Evolutionary conservation across 2,888 invertebrate genomes (phyloP).

Genomic region (Megamerina dolium): DNA sequence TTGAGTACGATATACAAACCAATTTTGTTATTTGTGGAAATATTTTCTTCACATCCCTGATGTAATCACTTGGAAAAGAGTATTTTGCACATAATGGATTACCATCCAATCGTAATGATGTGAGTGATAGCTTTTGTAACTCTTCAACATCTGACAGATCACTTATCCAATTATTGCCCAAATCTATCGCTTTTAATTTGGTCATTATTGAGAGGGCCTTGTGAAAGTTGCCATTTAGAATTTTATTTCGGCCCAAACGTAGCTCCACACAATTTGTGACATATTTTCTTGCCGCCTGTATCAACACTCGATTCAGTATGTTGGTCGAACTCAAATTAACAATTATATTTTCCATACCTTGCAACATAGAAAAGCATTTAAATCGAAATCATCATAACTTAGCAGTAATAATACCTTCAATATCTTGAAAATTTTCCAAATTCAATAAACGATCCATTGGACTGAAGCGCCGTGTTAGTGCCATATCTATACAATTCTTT

Average conservation of each 20-base stretch:
- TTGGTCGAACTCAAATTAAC: slow-evolving; percentile 33
- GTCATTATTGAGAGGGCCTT: slow-evolving; percentile 33
- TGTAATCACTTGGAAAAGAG: slow-evolving; percentile 35
- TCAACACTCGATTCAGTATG: slow-evolving; percentile 32
- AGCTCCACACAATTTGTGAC: slow-evolving; percentile 35
- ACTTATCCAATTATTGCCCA: slow-evolving; percentile 38
- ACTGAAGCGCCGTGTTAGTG: slow-evolving; percentile 33
- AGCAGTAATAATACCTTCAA: slow-evolving; percentile 20
- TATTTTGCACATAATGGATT: slow-evolving; percentile 39
- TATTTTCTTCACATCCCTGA: slow-evolving; percentile 28
- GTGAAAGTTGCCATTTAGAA: slow-evolving; percentile 27
- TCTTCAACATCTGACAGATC: slow-evolving; percentile 30
- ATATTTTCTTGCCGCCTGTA: slow-evolving; percentile 34
- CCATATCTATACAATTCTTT: slow-evolving; percentile 30
- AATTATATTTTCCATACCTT: slow-evolving; percentile 33
- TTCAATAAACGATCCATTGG: slow-evolving; percentile 36
- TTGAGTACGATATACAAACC: slow-evolving; percentile 14
- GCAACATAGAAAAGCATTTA: neutral
- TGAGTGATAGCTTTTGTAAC: slow-evolving; percentile 31
- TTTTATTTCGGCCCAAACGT: slow-evolving; percentile 36
- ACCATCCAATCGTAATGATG: slow-evolving; percentile 35
- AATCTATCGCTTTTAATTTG: slow-evolving; percentile 37
- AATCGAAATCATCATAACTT: neutral
- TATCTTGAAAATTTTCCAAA: slow-evolving; percentile 35
- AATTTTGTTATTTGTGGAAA: slow-evolving; percentile 35